Percentiles rank a stretch among this genome's conserved stretches.
Conservation (phyloP, 2,797 vertebrate genomes). For the Xenopus petersii region DNA sequence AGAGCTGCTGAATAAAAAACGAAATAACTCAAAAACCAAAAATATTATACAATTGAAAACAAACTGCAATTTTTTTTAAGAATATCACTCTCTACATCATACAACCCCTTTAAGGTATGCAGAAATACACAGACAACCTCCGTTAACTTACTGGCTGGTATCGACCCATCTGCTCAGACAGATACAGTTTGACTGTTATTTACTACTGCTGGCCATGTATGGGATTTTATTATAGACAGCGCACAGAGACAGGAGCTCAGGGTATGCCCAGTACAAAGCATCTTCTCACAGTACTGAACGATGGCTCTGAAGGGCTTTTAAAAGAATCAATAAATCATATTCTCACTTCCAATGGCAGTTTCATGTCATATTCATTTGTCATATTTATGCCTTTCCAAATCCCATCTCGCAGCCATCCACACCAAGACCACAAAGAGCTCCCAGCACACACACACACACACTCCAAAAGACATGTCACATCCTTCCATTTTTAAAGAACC, state of each 20-base stretch:
- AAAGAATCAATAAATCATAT: slow-evolving; percentile 45
- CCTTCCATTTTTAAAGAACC: too few species aligned
- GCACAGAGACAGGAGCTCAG: neutral
- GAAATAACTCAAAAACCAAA: too few species aligned
- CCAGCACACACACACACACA: too few species aligned
- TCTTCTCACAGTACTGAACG: neutral
- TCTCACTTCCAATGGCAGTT: slow-evolving; percentile 22
- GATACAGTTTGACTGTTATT: neutral
- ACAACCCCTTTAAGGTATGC: too few species aligned
- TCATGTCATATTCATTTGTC: slow-evolving; percentile 31
- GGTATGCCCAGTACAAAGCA: neutral
- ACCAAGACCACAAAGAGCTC: neutral
- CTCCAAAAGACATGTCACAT: too few species aligned
- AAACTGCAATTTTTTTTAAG: too few species aligned
- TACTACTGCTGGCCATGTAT: neutral
- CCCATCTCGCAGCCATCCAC: neutral
- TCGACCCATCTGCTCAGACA: neutral
- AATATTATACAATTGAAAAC: too few species aligned
- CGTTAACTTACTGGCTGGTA: too few species aligned
- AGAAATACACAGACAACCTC: too few species aligned
- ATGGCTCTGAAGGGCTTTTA: slow-evolving; percentile 11
- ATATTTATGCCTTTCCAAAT: slow-evolving; percentile 20
- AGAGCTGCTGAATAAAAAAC: too few species aligned
- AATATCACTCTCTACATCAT: too few species aligned
- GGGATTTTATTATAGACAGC: neutral